phyloP scores from a whole-genome alignment of 2,797 vertebrate species.

The Chaunax sp. region DNA sequence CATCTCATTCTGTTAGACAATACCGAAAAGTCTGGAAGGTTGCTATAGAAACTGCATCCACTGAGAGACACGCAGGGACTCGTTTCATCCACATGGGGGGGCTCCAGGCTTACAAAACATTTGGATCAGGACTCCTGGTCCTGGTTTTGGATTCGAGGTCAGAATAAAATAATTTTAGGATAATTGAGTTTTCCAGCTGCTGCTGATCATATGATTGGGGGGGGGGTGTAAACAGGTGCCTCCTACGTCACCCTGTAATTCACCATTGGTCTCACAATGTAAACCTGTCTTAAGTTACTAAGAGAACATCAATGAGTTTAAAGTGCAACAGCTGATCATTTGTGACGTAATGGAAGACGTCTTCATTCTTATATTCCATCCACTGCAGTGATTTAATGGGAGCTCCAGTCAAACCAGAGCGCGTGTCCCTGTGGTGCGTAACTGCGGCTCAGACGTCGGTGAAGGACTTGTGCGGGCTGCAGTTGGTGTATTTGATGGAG shows the following conservation, averaged over 20 bases:
- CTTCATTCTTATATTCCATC: too few relatives aligned
- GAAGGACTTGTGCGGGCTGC: constrained; percentile 88
- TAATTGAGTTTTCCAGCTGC: constrained; percentile 5
- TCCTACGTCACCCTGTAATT: constrained; percentile 30
- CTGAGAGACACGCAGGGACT: constrained; percentile 32
- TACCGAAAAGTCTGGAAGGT: constrained; percentile 87
- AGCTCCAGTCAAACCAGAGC: constrained; percentile 55
- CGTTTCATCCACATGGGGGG: constrained; percentile 71
- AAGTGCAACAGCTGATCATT: constrained; percentile 71
- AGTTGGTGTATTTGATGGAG: constrained; percentile 89
- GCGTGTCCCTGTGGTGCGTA: not conserved
- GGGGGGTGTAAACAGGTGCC: constrained; percentile 8
- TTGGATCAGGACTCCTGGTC: not conserved
- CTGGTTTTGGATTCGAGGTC: not conserved
- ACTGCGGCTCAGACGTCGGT: constrained; percentile 87
- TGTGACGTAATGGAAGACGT: constrained; percentile 74
- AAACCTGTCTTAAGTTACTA: constrained; percentile 69
- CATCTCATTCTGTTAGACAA: constrained; percentile 44
- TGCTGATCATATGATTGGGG: not conserved
- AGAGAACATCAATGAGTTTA: constrained; percentile 52
- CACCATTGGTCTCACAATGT: constrained; percentile 72
- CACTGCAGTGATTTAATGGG: too few relatives aligned
- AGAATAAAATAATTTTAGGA: not conserved
- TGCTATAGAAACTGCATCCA: constrained; percentile 92
- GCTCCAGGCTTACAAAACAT: constrained; percentile 61